Evolutionary conservation across 2,888 invertebrate species (phyloP), one percentile per base, ranked within the genome.

Genomic region (Nymphalis polychloros): DNA sequence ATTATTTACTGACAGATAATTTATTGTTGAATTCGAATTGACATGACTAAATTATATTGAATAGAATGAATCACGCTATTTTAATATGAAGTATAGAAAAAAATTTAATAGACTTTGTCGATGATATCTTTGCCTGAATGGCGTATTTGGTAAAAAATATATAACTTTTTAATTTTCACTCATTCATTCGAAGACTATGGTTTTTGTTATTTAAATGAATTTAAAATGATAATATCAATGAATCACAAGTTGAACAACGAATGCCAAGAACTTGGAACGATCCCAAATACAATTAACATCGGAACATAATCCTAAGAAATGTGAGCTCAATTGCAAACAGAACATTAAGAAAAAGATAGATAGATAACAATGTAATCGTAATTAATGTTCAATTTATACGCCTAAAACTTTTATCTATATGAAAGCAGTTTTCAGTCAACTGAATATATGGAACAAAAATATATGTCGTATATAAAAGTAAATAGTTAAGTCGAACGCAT

Each of bases 1-100:
- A 84, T 65, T 84, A 31, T 31, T 0, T 84, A 74, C 79, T 84
- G 86, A 85, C 78, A 73, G 77, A 85, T 83, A 79, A 78, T 78
- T 86, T 84, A 84, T 81, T 80, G 77, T 77, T 79, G 77, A 80
- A 74, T 79, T 81, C 79, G 76, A 77, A 79, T 78, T 74, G 78
- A 78, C 78, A 78, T 75, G 41, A 13, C 41, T 13, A 41, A 41
- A 41, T 41, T 41, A 41, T 13, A 41, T 41, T 41, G 13, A 41
- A 13, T 13, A 73, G 75, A 73, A 72, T 74, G 67, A 52, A 20
- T 27, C 17, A 27, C 13, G 3, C 16, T 6, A 17, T 50, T 50
- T 10, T 31, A 27, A 31, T 31, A 6, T 31, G 27, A 31, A 31
- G 27, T 31, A 31, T 6, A 31, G 27, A 31, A 31, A 31, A 27